Conservation (phyloP, 2,888 invertebrate genomes). For the Erebia palarica region DNA sequence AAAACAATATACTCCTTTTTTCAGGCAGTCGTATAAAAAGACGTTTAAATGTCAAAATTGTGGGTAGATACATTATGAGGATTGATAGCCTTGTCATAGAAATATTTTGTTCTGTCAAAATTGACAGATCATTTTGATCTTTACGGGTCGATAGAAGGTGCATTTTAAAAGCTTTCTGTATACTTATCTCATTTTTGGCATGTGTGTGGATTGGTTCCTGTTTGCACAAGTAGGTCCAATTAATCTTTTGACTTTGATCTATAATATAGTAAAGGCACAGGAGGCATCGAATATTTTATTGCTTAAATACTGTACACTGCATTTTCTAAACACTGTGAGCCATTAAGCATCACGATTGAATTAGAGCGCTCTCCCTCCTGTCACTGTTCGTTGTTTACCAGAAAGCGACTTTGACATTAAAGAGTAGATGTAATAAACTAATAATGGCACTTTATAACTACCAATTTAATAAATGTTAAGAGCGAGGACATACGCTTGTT, state of each 20-base stretch:
- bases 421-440: not conserved
- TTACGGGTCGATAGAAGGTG: too few relatives aligned
- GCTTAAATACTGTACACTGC: not conserved
- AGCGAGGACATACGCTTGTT: not conserved
- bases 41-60: too few relatives aligned
- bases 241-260: not conserved
- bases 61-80: too few relatives aligned
- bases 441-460: not conserved
- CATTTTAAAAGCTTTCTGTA: too few relatives aligned
- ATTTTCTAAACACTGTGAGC: conserved; percentile 35
- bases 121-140: too few relatives aligned
- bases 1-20: too few relatives aligned
- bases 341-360: conserved; percentile 57
- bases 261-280: not conserved
- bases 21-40: too few relatives aligned
- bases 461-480: conserved; percentile 2
- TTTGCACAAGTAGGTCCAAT: too few relatives aligned
- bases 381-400: conserved; percentile 58
- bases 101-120: too few relatives aligned
- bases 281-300: not conserved
- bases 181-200: too few relatives aligned
- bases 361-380: conserved; percentile 55
- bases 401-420: conserved; percentile 45
- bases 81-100: too few relatives aligned
- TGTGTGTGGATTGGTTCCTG: too few relatives aligned